Evolutionary conservation across 2,113 vertebrate species (phyloP).

Genomic region (Semnornis frantzii): DNA sequence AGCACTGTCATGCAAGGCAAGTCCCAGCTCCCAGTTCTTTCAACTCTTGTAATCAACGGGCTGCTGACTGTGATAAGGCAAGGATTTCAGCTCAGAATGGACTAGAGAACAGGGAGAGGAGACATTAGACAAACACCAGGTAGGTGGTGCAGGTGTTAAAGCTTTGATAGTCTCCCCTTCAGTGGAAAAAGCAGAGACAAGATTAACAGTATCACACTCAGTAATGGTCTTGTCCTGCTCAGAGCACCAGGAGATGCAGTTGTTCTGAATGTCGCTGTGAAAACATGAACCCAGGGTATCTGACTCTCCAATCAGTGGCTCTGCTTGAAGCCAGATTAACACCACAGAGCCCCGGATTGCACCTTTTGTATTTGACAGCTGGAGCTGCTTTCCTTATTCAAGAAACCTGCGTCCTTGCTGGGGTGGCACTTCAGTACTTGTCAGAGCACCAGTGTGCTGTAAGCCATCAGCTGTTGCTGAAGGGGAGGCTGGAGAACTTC

Average conservation of each 20-base stretch:
- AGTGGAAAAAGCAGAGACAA: neutral
- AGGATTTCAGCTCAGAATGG: neutral
- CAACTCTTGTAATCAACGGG: neutral
- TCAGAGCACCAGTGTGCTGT: neutral
- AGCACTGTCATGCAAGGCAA: neutral
- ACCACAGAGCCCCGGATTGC: neutral
- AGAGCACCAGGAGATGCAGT: neutral
- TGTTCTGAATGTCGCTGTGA: neutral
- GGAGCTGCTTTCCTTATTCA: neutral
- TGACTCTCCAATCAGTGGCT: neutral
- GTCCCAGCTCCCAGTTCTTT: neutral
- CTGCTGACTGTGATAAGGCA: constrained; percentile 44
- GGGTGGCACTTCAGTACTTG: neutral
- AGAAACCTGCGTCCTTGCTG: neutral
- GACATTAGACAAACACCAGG: neutral
- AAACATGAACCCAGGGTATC: neutral
- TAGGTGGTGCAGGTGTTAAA: neutral
- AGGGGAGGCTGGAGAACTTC: neutral
- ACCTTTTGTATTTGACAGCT: neutral
- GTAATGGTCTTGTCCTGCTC: neutral
- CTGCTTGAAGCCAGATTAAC: constrained; percentile 14
- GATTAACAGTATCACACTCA: neutral
- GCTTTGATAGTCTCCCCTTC: neutral
- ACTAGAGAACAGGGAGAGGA: neutral
- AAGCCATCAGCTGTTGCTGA: neutral